Conservation (phyloP, 2,113 vertebrate genomes). For the Prietella phreatophila region DNA sequence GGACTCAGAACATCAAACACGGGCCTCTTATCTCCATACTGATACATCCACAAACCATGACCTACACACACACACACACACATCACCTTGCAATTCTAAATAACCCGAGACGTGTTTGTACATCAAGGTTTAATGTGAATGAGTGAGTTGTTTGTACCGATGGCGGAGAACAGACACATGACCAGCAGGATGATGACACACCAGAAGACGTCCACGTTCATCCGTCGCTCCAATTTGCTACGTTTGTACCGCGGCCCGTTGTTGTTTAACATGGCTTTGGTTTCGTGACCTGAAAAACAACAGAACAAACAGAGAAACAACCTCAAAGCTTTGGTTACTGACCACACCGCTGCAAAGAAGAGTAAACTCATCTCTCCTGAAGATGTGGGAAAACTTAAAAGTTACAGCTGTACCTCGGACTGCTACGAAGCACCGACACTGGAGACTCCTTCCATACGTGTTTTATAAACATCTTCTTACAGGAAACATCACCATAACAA, state of each 20-base stretch:
- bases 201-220: slow-evolving; percentile 96
- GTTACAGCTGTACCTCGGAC: too few species aligned
- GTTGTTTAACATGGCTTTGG: slow-evolving; percentile 97
- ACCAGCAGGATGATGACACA: slow-evolving; percentile 92
- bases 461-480: background rate
- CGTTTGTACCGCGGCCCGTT: slow-evolving; percentile 96
- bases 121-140: background rate
- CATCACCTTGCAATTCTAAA: background rate
- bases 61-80: slow-evolving; percentile 67
- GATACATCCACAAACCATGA: slow-evolving; percentile 89
- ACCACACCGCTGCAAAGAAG: background rate
- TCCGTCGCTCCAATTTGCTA: slow-evolving; percentile 93
- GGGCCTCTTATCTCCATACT: slow-evolving; percentile 84
- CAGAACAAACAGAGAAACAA: background rate
- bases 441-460: background rate
- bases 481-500: background rate
- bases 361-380: background rate
- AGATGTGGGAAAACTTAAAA: background rate
- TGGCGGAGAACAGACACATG: slow-evolving; percentile 89
- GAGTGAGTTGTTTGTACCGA: slow-evolving; percentile 75
- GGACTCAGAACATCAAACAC: slow-evolving; percentile 87
- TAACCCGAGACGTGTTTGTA: background rate
- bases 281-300: slow-evolving; percentile 85
- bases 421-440: too few species aligned
- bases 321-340: background rate